Conservation (phyloP, 2,113 vertebrate genomes). For the Nycticryphes semicollaris region DNA sequence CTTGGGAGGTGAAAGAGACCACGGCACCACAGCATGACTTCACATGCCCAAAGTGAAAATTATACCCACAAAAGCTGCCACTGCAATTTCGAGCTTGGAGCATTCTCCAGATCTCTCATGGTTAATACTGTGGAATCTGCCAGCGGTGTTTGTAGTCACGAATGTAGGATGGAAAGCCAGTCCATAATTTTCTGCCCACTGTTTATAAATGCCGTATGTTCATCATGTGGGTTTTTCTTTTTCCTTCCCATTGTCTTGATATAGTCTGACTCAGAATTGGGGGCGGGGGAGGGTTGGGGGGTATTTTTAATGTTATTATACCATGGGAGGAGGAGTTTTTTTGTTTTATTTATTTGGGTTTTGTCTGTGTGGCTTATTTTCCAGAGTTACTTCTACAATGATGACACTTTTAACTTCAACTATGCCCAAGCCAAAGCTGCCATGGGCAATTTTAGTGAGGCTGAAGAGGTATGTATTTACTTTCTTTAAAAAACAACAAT, state of each 20-base stretch:
- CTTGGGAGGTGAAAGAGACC: not conserved
- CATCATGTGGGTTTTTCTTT: not conserved
- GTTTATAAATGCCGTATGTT: constrained; percentile 16
- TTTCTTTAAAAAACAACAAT: constrained; percentile 5
- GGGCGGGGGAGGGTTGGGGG: fast-evolving
- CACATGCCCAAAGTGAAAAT: constrained; percentile 29
- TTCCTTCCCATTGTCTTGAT: constrained; percentile 1
- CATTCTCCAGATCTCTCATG: not conserved
- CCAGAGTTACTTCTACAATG: constrained; percentile 95
- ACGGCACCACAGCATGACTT: constrained; percentile 6
- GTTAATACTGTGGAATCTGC: constrained; percentile 45
- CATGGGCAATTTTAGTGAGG: constrained; percentile 89
- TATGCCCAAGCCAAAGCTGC: constrained; percentile 97
- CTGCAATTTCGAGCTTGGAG: constrained; percentile 36
- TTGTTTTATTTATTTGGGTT: not conserved
- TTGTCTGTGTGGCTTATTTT: constrained; percentile 52
- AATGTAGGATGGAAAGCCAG: constrained; percentile 29
- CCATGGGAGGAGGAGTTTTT: not conserved
- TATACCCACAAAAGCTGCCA: constrained; percentile 18
- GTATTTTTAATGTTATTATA: not conserved
- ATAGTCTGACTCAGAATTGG: not conserved
- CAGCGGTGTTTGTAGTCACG: not conserved
- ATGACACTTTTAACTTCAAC: constrained; percentile 98
- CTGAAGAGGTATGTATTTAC: constrained; percentile 85
- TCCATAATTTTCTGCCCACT: constrained; percentile 49